These are phyloP conservation scores for Thalassaphorura encarpata DNA, from an alignment of 1,140 invertebrate genomes.

Conservation along the genomic window DNA sequence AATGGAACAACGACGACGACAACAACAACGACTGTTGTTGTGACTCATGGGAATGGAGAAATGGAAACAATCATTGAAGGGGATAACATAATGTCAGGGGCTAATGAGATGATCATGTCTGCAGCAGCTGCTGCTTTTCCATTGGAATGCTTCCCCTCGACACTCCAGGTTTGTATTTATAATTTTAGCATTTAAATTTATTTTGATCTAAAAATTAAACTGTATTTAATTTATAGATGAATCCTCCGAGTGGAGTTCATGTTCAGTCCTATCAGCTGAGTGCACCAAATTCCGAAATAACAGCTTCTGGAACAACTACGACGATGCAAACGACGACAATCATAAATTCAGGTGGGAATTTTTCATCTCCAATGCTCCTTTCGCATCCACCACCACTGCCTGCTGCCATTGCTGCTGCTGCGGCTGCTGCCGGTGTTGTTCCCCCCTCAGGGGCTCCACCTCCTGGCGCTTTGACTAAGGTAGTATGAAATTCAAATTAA, in stretches of 20 bases:
- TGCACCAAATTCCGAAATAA: no score
- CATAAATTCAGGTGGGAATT: constrained; percentile 12
- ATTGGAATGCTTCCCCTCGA: constrained; percentile 24
- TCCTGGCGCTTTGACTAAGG: constrained; percentile 22
- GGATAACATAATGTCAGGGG: constrained; percentile 26
- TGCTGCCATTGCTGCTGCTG: constrained; percentile 14
- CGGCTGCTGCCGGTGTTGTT: constrained; percentile 19
- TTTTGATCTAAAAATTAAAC: not conserved
- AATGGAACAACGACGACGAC: constrained; percentile 20
- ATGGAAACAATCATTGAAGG: constrained; percentile 32
- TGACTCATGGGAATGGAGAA: constrained; percentile 30
- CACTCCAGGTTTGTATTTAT: constrained; percentile 8
- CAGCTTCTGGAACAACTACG: constrained; percentile 9
- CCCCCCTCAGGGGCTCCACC: constrained; percentile 21
- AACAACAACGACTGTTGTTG: constrained; percentile 29
- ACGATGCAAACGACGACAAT: constrained; percentile 30
- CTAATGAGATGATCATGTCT: constrained; percentile 30
- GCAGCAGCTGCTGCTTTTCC: constrained; percentile 30
- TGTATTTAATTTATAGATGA: constrained; percentile 6
- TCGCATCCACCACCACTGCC: constrained; percentile 20
- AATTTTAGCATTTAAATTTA: not conserved
- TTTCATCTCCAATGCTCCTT: constrained; percentile 21
- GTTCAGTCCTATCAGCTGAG: constrained; percentile 26
- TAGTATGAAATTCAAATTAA: constrained; percentile 1
- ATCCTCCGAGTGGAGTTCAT: constrained; percentile 21